Percentiles rank a stretch among this genome's conserved stretches.
These are phyloP conservation scores for Pammene aurita DNA, from an alignment of 2,888 invertebrate genomes.

Conservation along the genomic window DNA sequence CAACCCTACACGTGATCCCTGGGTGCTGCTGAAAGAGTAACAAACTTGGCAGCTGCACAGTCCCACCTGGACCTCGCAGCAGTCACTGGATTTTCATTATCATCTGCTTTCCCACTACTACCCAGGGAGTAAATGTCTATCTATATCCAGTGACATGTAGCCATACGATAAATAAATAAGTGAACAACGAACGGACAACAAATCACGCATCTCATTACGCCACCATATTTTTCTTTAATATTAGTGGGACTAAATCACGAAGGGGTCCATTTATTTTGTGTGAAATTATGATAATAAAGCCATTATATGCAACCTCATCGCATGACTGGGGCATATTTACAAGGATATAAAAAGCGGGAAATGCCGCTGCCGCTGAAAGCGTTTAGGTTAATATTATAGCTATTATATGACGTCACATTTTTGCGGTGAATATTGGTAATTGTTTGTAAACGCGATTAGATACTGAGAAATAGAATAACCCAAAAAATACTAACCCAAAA, in stretches of 20 bases:
- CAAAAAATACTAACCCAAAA: too few species aligned
- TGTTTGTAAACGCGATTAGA: neutral
- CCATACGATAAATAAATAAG: too few species aligned
- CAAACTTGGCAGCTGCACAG: too few species aligned
- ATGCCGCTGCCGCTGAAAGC: conserved; percentile 14
- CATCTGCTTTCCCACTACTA: too few species aligned
- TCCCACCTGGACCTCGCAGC: too few species aligned
- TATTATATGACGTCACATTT: conserved; percentile 18
- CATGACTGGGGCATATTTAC: conserved; percentile 67
- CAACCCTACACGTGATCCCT: too few species aligned
- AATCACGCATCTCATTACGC: conserved; percentile 52
- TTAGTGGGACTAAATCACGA: conserved; percentile 64
- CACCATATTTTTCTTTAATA: conserved; percentile 54
- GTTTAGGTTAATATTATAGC: neutral
- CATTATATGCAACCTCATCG: conserved; percentile 69
- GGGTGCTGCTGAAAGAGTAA: too few species aligned
- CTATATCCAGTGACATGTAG: too few species aligned
- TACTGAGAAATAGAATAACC: too few species aligned
- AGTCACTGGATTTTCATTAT: too few species aligned
- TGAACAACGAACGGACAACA: too few species aligned
- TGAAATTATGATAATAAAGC: conserved; percentile 68
- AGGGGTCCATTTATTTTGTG: conserved; percentile 62
- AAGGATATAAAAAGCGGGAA: conserved; percentile 52
- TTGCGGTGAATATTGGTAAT: neutral
- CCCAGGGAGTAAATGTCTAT: too few species aligned